These are phyloP conservation scores for Sebastes nivosus DNA, from an alignment of 2,797 vertebrate species.

Conservation along the genomic window DNA sequence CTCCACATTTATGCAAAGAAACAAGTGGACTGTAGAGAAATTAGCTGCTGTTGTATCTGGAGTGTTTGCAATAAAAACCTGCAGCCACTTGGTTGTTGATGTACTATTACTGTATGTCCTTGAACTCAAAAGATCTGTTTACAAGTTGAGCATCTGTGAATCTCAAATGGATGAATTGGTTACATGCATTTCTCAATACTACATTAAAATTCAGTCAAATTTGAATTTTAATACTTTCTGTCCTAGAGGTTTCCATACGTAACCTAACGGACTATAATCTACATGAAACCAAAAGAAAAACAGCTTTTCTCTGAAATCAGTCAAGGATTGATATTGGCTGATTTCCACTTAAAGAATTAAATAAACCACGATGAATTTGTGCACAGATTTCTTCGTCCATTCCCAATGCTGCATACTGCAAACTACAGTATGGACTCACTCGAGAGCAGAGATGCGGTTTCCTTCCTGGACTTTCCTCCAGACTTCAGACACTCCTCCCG, in stretches of 20 bases:
- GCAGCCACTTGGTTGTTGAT: too few species aligned
- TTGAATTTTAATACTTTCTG: background rate
- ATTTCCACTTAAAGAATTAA: too few species aligned
- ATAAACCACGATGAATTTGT: background rate
- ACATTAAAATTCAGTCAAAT: background rate
- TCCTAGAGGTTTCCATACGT: background rate
- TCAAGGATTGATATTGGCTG: background rate
- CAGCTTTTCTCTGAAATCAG: background rate
- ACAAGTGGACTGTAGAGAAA: too few species aligned
- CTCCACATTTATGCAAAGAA: background rate
- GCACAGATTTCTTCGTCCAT: background rate
- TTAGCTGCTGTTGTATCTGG: too few species aligned
- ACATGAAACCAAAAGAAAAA: background rate
- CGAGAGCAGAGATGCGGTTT: constrained; percentile 83
- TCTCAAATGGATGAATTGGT: too few species aligned
- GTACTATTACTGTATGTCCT: too few species aligned
- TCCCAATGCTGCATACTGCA: background rate
- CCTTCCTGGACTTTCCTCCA: constrained; percentile 84
- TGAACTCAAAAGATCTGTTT: background rate
- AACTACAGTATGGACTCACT: constrained; percentile 81
- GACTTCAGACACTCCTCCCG: constrained; percentile 85
- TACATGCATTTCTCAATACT: background rate
- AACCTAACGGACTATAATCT: background rate
- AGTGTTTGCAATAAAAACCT: too few species aligned
- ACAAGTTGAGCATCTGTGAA: background rate